phyloP scores from a whole-genome alignment of 35 echinoderm and acorn worm species.

The Patiria miniata region DNA sequence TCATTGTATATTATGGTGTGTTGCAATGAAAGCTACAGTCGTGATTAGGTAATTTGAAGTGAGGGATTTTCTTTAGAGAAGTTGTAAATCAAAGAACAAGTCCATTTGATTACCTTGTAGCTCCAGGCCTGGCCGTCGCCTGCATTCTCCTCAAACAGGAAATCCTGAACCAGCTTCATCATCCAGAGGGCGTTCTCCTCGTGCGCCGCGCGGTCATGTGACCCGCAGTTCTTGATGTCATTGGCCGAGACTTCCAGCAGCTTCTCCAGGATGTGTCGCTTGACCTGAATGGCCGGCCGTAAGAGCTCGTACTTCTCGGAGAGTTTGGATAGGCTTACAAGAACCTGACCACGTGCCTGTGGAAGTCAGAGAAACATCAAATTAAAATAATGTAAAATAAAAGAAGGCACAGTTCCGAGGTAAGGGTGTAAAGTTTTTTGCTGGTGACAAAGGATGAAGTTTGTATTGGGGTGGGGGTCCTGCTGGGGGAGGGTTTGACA shows the following conservation, averaged over 20 bases:
- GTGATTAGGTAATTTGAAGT: too few species aligned
- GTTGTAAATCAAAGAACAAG: neutral
- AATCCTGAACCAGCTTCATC: conserved; percentile 82
- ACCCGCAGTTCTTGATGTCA: conserved; percentile 45
- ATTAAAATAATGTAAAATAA: too few species aligned
- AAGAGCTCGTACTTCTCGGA: conserved; percentile 63
- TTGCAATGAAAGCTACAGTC: too few species aligned
- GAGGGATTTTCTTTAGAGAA: neutral
- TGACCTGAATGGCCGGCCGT: conserved; percentile 63
- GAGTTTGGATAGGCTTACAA: conserved; percentile 64
- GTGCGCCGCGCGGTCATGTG: conserved; percentile 16
- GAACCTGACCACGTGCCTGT: conserved; percentile 88
- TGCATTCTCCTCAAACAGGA: conserved; percentile 65
- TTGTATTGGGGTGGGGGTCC: too few species aligned
- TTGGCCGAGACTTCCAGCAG: conserved; percentile 69
- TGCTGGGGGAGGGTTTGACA: too few species aligned
- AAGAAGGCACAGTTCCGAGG: too few species aligned
- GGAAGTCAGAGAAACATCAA: neutral
- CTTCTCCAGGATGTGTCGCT: conserved; percentile 81
- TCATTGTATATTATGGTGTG: too few species aligned
- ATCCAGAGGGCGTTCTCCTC: conserved; percentile 86
- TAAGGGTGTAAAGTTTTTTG: too few species aligned
- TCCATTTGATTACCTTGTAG: conserved; percentile 49
- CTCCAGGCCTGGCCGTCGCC: conserved; percentile 53
- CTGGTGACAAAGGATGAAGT: too few species aligned